These are phyloP conservation scores for Oscheius onirici DNA, from an alignment of 2,888 invertebrate genomes.

Conservation along the genomic window DNA sequence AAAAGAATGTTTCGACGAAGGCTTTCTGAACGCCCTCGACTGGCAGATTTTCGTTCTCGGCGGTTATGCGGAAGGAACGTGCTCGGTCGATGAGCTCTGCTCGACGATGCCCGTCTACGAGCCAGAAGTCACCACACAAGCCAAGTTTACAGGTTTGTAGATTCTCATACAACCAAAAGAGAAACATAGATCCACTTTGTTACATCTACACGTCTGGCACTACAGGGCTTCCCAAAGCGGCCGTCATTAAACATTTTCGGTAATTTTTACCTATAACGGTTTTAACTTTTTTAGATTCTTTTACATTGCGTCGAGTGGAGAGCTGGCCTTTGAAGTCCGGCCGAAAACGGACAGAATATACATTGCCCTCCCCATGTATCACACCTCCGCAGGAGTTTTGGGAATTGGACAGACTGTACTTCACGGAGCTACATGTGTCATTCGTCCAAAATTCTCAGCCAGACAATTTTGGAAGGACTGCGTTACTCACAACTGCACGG, in stretches of 20 bases:
- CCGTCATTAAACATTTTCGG: conserved; percentile 89
- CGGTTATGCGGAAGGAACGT: conserved; percentile 10
- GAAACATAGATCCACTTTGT: conserved; percentile 75
- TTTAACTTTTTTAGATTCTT: conserved; percentile 71
- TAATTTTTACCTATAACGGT: conserved; percentile 2
- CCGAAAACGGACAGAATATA: conserved; percentile 82
- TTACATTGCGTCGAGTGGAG: conserved; percentile 57
- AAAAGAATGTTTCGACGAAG: conserved; percentile 17
- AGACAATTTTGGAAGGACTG: conserved; percentile 91
- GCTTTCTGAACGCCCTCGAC: neutral
- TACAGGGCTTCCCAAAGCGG: conserved; percentile 94
- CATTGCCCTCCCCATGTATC: conserved; percentile 90
- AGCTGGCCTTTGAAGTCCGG: conserved; percentile 76
- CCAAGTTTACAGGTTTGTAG: conserved; percentile 6
- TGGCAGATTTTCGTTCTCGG: conserved; percentile 18
- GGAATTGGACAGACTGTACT: conserved; percentile 40
- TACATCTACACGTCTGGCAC: conserved; percentile 98
- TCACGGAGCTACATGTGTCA: conserved; percentile 81
- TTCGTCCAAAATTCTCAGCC: conserved; percentile 91
- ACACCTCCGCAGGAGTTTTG: conserved; percentile 85
- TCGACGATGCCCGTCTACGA: conserved; percentile 11
- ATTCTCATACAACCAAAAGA: neutral
- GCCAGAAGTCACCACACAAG: neutral
- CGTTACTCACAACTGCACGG: conserved; percentile 90
- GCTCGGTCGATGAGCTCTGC: conserved; percentile 23